These are phyloP conservation scores for Atherix ibis DNA, from an alignment of 2,888 invertebrate species.

Conservation along the genomic window DNA sequence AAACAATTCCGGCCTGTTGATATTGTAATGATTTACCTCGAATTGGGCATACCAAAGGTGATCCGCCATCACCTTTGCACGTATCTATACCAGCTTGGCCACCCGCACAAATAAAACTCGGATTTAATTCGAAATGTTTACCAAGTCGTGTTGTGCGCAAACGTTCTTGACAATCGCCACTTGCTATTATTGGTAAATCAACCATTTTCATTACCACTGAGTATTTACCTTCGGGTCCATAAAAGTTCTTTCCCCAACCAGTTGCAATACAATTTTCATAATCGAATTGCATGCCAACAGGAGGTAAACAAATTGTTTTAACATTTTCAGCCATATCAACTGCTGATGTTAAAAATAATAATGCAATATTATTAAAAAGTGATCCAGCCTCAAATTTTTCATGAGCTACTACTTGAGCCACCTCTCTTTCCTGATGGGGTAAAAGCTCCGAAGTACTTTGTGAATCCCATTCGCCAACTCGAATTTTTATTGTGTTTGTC, in stretches of 20 bases:
- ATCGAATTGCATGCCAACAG: constrained; percentile 28
- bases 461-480: constrained; percentile 74
- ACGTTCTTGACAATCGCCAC: constrained; percentile 28
- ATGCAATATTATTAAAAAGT: constrained; percentile 57
- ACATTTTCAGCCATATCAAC: constrained; percentile 52
- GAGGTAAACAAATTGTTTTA: constrained; percentile 50
- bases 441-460: constrained; percentile 52
- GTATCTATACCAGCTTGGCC: constrained; percentile 56
- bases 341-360: constrained; percentile 47
- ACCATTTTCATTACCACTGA: constrained; percentile 52
- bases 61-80: constrained; percentile 64
- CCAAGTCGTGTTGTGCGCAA: constrained; percentile 54
- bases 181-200: constrained; percentile 51
- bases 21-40: constrained; percentile 26
- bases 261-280: constrained; percentile 21
- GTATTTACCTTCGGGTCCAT: constrained; percentile 36
- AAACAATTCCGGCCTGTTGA: constrained; percentile 46
- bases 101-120: constrained; percentile 63
- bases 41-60: constrained; percentile 59
- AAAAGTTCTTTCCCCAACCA: constrained; percentile 28
- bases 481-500: constrained; percentile 29
- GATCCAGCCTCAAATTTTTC: constrained; percentile 45
- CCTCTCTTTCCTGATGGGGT: constrained; percentile 53
- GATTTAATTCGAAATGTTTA: constrained; percentile 44
- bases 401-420: constrained; percentile 41